Evolutionary conservation across 2,113 vertebrate species (phyloP).

Genomic region (Coryphaenoides rupestris): DNA sequence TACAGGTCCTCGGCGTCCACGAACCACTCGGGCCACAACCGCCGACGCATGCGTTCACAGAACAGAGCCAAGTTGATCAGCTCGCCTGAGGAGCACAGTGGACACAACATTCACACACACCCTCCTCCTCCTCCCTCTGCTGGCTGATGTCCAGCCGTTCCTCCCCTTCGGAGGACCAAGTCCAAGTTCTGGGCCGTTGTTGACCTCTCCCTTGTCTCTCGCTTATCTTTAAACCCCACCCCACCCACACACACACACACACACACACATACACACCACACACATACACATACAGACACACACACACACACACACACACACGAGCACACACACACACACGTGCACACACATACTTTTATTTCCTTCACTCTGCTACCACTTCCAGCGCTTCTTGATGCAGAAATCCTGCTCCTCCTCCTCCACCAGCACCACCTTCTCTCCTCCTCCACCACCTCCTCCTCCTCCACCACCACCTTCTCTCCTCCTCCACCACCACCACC

Average conservation of each 20-base stretch:
- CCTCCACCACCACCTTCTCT: constrained; percentile 4
- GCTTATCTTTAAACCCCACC: too few relatives aligned
- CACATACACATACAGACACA: too few relatives aligned
- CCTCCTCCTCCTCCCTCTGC: neutral
- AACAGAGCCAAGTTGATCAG: constrained; percentile 96
- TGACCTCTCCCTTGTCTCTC: neutral
- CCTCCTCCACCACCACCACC: neutral
- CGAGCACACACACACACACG: too few relatives aligned
- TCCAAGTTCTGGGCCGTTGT: neutral
- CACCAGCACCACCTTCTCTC: neutral
- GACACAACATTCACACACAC: neutral
- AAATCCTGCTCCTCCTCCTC: too few relatives aligned
- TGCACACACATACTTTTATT: neutral
- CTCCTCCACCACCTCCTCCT: neutral
- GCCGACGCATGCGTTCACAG: constrained; percentile 92
- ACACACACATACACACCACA: too few relatives aligned
- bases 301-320: too few relatives aligned
- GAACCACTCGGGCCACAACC: constrained; percentile 97
- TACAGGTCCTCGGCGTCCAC: constrained; percentile 84
- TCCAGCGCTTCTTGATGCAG: too few relatives aligned
- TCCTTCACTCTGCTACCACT: neutral
- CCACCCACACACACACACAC: too few relatives aligned
- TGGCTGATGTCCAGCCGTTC: neutral
- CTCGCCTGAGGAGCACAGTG: constrained; percentile 75
- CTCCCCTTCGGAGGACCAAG: neutral